These are phyloP conservation scores for Melitaea cinxia DNA, from an alignment of 1,140 invertebrate genomes.

Conservation along the genomic window DNA sequence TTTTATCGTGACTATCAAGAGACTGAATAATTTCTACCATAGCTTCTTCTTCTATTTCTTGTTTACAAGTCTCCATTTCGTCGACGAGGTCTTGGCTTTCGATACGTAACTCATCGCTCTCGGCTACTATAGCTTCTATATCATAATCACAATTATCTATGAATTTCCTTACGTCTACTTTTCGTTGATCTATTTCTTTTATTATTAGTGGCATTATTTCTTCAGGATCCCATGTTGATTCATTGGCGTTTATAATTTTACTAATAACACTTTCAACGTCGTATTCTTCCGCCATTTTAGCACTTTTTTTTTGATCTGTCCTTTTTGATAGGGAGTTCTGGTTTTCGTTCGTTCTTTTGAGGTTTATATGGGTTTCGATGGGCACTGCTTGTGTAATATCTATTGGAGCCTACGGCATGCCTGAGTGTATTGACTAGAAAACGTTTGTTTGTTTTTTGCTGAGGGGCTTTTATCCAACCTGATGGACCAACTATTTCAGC, in stretches of 20 bases:
- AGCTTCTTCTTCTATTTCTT: constrained; percentile 81
- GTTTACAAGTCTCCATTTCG: constrained; percentile 79
- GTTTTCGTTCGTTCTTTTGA: constrained; percentile 55
- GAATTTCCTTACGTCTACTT: constrained; percentile 81
- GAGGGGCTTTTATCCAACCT: constrained; percentile 83
- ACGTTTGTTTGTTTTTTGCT: constrained; percentile 83
- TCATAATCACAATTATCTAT: constrained; percentile 82
- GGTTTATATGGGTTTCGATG: constrained; percentile 48
- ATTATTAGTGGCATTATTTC: constrained; percentile 82
- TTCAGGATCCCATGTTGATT: constrained; percentile 60
- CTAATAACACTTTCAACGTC: constrained; percentile 56
- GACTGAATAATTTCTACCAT: constrained; percentile 82
- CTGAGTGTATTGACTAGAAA: constrained; percentile 81
- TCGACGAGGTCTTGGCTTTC: constrained; percentile 76
- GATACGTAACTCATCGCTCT: constrained; percentile 76
- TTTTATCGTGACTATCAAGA: constrained; percentile 80
- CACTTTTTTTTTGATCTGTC: constrained; percentile 70
- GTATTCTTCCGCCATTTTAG: constrained; percentile 63
- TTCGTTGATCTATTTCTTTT: constrained; percentile 82
- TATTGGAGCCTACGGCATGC: constrained; percentile 75
- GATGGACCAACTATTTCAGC: constrained; percentile 84
- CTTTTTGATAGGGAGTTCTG: constrained; percentile 69
- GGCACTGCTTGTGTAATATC: constrained; percentile 55
- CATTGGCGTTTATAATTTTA: constrained; percentile 53
- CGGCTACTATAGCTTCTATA: constrained; percentile 77